Evolutionary conservation across 37 sponge, comb jelly and placozoan species (phyloP), one percentile per base, ranked within the genome.

Genomic region (Cliona cf. orientalis): DNA sequence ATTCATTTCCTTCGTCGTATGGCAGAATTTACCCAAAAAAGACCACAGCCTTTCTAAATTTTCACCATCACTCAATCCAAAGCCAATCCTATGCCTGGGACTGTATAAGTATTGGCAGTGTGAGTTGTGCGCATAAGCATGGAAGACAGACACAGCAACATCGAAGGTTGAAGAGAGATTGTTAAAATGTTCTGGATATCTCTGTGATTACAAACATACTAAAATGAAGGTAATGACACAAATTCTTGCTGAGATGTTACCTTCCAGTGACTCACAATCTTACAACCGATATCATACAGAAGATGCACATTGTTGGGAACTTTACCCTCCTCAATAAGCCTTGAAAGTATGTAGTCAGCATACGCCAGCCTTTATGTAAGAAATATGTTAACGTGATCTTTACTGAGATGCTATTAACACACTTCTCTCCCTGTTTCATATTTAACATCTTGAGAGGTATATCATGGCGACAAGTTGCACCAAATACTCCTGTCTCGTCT

Each of bases 41-140:
- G 71, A 69, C 71, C 71, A 69, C 44, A 69, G 44, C n/a, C 71
- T 69, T 33, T 69, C 71, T 42, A 69, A 9, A 41, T 69, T 69
- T 35, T 69, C 71, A 12, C 71, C 71, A 69, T 69, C 71, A 26
- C 41, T 42, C 19, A 69, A 25, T 35, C 71, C 71, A 69, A 69
- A 69, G 41, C 71, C 41, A 25, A 25, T 25, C 9, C 19, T 69
- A 69, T 69, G 17, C 26, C 71, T 14, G 6, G 71, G 71, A 35
- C 43, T 42, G 26, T 36, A 69, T 7, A 21, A 12, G 26, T 37
- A 14, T 69, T 69, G 71, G 71, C 71, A 69, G 17, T 12, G 26
- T 69, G 71, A 12, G n/a, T 42, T 69, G 44, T 69, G 71, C 5
- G 71, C 71, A 69, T 69, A 69, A 69, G 71, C 41, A 35, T 69